These are phyloP conservation scores for Lordiphosa stackelbergi DNA, from an alignment of 1,140 invertebrate species.

Conservation along the genomic window DNA sequence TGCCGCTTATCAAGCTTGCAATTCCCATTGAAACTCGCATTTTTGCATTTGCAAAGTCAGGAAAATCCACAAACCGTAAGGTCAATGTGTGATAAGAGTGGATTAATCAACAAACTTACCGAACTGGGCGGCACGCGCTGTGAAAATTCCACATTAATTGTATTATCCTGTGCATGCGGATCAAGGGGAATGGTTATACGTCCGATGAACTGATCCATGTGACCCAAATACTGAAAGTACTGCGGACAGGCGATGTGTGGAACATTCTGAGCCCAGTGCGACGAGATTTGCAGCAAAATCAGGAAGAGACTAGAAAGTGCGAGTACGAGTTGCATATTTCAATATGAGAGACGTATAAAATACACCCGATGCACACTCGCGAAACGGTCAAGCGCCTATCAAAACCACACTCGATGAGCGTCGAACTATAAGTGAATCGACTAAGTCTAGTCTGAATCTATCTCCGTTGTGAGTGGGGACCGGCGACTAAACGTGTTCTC, in stretches of 20 bases:
- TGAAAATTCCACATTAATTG: constrained; percentile 39
- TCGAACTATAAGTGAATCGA: constrained; percentile 32
- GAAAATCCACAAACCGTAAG: constrained; percentile 35
- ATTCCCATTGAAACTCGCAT: constrained; percentile 18
- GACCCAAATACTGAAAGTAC: constrained; percentile 44
- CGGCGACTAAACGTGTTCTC: neutral
- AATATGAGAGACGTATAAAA: constrained; percentile 13
- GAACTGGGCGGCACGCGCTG: constrained; percentile 29
- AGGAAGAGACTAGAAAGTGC: constrained; percentile 22
- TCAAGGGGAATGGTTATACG: constrained; percentile 31
- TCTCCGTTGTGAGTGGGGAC: constrained; percentile 14
- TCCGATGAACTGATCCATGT: constrained; percentile 36
- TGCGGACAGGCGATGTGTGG: constrained; percentile 44
- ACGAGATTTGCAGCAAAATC: constrained; percentile 1
- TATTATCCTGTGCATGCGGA: constrained; percentile 23
- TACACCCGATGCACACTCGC: constrained; percentile 9
- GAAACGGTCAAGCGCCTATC: constrained; percentile 3
- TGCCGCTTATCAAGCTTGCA: constrained; percentile 35
- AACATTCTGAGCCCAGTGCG: constrained; percentile 22
- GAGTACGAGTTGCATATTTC: constrained; percentile 1
- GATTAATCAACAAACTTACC: constrained; percentile 24
- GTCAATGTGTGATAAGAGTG: constrained; percentile 46
- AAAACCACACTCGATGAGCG: constrained; percentile 33
- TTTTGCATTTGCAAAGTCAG: constrained; percentile 8
- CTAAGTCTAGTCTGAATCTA: constrained; percentile 13